These are phyloP conservation scores for Temnothorax curvispinosus DNA, from an alignment of 1,140 invertebrate genomes.

Conservation along the genomic window DNA sequence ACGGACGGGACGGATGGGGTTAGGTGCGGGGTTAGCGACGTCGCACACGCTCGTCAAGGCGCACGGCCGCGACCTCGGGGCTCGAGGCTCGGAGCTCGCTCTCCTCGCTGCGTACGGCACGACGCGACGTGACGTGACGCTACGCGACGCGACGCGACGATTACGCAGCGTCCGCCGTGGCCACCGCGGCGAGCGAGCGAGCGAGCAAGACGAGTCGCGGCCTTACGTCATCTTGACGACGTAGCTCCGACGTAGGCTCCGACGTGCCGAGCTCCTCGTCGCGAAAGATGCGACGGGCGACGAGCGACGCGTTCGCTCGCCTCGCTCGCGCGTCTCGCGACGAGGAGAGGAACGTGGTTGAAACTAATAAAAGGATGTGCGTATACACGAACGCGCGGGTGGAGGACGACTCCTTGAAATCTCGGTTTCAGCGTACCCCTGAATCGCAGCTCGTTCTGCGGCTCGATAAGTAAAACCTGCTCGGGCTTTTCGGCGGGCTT, in stretches of 20 bases:
- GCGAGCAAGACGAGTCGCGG: background rate
- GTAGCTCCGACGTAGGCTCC: conserved; percentile 43
- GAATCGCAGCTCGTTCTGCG: conserved; percentile 91
- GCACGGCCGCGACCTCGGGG: background rate
- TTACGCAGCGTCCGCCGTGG: background rate
- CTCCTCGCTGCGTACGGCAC: background rate
- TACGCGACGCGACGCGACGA: background rate
- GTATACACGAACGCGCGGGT: background rate
- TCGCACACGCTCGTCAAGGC: conserved; percentile 17
- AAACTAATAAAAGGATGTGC: no score
- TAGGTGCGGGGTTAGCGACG: conserved; percentile 15
- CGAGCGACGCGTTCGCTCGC: background rate
- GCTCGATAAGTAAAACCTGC: conserved; percentile 91
- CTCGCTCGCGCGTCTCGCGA: background rate
- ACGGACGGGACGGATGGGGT: conserved; percentile 35
- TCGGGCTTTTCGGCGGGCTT: conserved; percentile 83
- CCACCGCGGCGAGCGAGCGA: background rate
- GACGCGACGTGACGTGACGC: background rate
- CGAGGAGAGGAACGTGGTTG: no score
- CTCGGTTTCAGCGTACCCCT: conserved; percentile 86
- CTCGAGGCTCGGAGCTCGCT: no score
- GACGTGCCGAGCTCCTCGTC: conserved; percentile 39
- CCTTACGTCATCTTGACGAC: conserved; percentile 78
- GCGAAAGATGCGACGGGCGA: background rate
- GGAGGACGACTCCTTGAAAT: background rate